These are phyloP conservation scores for Drosophila sp. DNA, from an alignment of 1,140 invertebrate species.

Conservation along the genomic window DNA sequence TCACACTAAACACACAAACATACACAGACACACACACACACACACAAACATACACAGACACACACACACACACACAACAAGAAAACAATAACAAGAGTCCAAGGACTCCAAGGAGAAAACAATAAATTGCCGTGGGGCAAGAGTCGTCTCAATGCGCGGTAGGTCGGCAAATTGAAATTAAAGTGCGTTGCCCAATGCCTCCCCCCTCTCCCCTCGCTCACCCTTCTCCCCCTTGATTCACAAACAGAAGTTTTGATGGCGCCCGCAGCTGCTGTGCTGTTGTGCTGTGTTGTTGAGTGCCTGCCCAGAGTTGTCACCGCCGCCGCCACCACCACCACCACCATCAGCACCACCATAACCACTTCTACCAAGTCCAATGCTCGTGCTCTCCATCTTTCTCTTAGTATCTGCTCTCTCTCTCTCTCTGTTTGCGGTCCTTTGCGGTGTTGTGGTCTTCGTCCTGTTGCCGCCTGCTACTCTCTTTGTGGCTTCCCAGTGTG, in stretches of 20 bases:
- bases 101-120: conserved; percentile 64
- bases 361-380: conserved; percentile 1
- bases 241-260: conserved; percentile 74
- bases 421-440: conserved; percentile 38
- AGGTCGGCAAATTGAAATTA: conserved; percentile 72
- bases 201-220: background rate
- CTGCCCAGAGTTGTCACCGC: conserved; percentile 44
- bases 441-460: conserved; percentile 55
- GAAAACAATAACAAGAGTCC: conserved; percentile 55
- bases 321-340: background rate
- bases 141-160: conserved; percentile 30
- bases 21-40: conserved; percentile 8
- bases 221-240: conserved; percentile 25
- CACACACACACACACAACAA: conserved; percentile 7
- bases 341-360: background rate
- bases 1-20: conserved; percentile 53
- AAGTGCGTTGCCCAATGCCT: conserved; percentile 53
- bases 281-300: conserved; percentile 34
- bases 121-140: conserved; percentile 69
- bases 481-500: conserved; percentile 46
- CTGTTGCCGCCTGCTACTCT: conserved; percentile 20
- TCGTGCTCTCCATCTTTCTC: conserved; percentile 1
- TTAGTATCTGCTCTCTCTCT: conserved; percentile 3
- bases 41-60: too few relatives aligned
- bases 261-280: conserved; percentile 58